Base-by-base conservation (phyloP, 64 coral and sea anemone genomes). In the Exaiptasia diaphana region DNA sequence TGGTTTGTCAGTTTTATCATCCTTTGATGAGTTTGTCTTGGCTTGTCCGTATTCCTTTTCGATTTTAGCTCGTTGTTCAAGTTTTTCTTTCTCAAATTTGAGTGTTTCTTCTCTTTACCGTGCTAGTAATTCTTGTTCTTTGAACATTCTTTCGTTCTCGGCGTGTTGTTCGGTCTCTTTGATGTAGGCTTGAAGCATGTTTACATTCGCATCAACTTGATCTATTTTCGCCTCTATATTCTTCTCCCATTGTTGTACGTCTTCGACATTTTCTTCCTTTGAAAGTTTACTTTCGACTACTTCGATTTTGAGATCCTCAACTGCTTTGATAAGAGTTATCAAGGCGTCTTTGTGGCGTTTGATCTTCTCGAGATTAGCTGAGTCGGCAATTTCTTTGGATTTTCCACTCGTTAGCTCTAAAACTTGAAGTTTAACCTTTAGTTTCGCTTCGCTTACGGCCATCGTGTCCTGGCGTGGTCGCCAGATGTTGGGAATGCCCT, bases 121-220 rank as follows among this genome's bases (percentile, higher is more conserved):
- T 44, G 71, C 71, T 50, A 73, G 22, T 20, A 73, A 36, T 48
- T 48, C 28, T 73, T 73, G 25, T 73, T 73, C 42, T 15, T 41
- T 73, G 12, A 38, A 34, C 8, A 71, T 28, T 48, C 32, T 27
- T 43, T 73, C 34, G 69, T 27, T 15, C 15, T 73, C 37, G 32
- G 25, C 69, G 34, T 18, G 60, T 34, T 14, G 0, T 0, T 71
- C 67, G 30, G 67, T 33, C 15, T 71, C 67, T 71, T 41, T 34
- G 67, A 71, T 71, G 0, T 13, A 14, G 18, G 9, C 6, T 12
- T 71, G 12, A 38, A 71, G 30, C 38, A n/a, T 71, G 31, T 71
- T 71, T 71, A 71, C 38, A 38, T 24, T 41, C 31, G 24, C 37
- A 24, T 71, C 30, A 24, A 71, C 30, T 71, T 71, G 0, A 71